A percentile compares a stretch with the other conserved stretches of the same genome.
Conservation (phyloP, 2,797 vertebrate genomes). For the Lerista edwardsae region DNA sequence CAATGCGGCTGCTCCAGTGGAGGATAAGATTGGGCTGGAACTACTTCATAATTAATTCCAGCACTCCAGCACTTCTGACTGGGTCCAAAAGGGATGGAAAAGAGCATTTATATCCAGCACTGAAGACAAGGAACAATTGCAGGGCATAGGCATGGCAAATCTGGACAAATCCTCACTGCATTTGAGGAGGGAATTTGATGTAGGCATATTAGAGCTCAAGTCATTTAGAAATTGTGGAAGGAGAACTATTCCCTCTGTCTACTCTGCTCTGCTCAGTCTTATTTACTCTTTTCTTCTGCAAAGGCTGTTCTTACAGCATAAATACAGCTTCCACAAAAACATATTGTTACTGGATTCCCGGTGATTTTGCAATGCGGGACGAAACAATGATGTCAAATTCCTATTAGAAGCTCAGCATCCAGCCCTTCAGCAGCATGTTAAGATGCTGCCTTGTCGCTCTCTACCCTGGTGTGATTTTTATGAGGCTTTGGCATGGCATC, state of each 20-base stretch:
- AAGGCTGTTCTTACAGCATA: neutral
- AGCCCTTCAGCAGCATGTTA: neutral
- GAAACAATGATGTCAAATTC: constrained; percentile 5
- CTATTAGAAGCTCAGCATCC: neutral
- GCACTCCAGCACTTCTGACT: neutral
- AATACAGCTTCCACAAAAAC: neutral
- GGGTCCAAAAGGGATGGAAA: neutral
- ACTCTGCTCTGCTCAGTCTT: neutral
- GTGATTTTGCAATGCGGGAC: constrained; percentile 4
- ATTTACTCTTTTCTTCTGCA: neutral
- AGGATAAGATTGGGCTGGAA: too few species aligned
- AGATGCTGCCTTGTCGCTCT: neutral
- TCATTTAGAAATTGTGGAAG: neutral
- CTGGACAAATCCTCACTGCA: too few species aligned
- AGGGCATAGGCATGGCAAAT: too few species aligned
- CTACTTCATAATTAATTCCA: constrained; percentile 3
- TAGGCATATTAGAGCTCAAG: neutral
- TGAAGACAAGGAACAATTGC: neutral
- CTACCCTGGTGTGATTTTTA: constrained; percentile 11
- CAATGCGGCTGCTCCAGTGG: too few species aligned
- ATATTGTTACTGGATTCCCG: neutral
- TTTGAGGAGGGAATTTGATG: neutral
- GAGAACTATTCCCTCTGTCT: neutral
- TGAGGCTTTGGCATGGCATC: neutral
- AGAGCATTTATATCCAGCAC: neutral